These are phyloP conservation scores for Dasypolia templi DNA, from an alignment of 2,888 invertebrate species.

Conservation along the genomic window DNA sequence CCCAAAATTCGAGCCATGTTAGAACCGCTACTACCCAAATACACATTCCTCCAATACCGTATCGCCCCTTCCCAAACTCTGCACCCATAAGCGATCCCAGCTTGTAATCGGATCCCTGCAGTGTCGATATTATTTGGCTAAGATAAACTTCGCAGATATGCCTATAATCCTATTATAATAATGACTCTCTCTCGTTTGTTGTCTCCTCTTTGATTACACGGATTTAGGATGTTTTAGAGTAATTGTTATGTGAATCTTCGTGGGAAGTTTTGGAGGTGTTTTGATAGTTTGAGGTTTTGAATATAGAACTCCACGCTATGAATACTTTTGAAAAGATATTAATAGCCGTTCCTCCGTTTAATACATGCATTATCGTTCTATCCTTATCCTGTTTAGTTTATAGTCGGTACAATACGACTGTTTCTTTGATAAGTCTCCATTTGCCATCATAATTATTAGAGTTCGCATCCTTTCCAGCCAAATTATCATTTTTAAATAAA, in stretches of 20 bases:
- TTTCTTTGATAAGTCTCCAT: neutral
- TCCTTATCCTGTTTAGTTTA: neutral
- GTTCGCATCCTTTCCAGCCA: neutral
- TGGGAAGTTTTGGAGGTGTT: conserved; percentile 32
- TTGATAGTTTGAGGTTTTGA: neutral
- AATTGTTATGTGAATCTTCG: conserved; percentile 37
- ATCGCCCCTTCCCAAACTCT: conserved; percentile 32
- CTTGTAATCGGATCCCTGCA: conserved; percentile 73
- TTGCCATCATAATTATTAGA: neutral
- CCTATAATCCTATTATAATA: conserved; percentile 65
- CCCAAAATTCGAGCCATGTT: conserved; percentile 22
- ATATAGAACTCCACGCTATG: too few species aligned
- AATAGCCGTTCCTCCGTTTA: neutral
- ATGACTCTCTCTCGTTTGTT: conserved; percentile 58
- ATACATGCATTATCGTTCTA: too few species aligned
- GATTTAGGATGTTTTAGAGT: conserved; percentile 45
- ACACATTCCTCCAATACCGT: conserved; percentile 31
- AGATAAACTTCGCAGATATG: conserved; percentile 69
- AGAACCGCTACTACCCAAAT: conserved; percentile 1
- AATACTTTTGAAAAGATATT: neutral
- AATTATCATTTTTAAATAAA: neutral
- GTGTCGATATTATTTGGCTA: conserved; percentile 71
- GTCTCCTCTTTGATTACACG: conserved; percentile 51
- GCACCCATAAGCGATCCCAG: conserved; percentile 47
- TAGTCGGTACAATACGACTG: too few species aligned